Evolutionary conservation across 2,888 invertebrate genomes (phyloP), one percentile per base, ranked within the genome.

Genomic region (Protula sp.): DNA sequence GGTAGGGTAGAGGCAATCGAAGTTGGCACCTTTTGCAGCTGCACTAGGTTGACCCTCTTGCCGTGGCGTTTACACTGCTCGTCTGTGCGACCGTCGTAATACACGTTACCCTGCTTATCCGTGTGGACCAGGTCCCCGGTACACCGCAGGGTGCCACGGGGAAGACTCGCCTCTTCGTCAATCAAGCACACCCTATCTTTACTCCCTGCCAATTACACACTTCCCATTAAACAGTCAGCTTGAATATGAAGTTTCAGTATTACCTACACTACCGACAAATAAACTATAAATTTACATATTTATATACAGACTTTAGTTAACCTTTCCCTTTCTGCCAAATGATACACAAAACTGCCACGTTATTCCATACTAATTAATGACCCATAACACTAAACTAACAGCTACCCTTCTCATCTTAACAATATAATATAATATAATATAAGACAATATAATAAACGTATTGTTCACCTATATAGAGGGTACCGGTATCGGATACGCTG

Each of bases 11-110:
- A n/a, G n/a, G n/a, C n/a, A n/a, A n/a, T n/a, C n/a, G n/a, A 26
- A 5, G 5, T 22, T 19, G 5, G 50, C 50, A 68, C 68, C 60
- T 57, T 61, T 62, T 74, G 73, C 30, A 77, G 64, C 54, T 73
- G 72, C 47, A 81, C 79, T 51, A 90, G 79, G 75, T 87, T 85
- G 3, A 91, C 76, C 82, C 87, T 87, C 70, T 86, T 84, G 0
- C 92, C 92, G 78, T 88, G 87, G 76, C 90, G 84, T 82, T 94
- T 94, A 4, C 92, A 82, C 29, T 87, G 80, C 66, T 86, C 85
- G 80, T 91, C 88, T 65, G 81, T 84, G 53, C 93, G 85, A 0
- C 88, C 88, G 67, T 72, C 30, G 61, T 72, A 81, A 38, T 66
- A 69, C 14, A 81, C 57, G 22, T 55, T 19, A 1, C 75, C 73